A percentile compares a stretch with the other conserved stretches of the same genome.
phyloP scores from a whole-genome alignment of 2,113 vertebrate species.

The Tursiops truncatus region DNA sequence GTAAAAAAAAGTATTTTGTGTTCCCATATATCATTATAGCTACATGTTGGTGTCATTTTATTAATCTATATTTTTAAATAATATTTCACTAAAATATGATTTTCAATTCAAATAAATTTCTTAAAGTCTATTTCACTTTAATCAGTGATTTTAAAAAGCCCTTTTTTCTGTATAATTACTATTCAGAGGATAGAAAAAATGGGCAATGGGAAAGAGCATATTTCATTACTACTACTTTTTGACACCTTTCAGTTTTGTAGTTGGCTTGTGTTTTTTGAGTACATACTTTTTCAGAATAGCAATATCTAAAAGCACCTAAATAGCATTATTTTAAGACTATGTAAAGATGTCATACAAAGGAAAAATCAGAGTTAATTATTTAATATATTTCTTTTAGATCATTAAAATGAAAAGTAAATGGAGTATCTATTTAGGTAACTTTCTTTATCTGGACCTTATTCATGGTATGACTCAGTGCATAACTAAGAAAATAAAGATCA shows the following conservation, averaged over 20 bases:
- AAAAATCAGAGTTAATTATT: background rate
- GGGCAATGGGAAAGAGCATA: background rate
- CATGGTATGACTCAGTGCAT: background rate
- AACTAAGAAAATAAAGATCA: background rate
- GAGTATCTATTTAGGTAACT: background rate
- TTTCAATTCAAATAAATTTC: background rate
- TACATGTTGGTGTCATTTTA: background rate
- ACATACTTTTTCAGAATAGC: background rate
- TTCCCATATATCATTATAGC: background rate
- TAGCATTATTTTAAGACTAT: background rate
- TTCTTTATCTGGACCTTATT: background rate
- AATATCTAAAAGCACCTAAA: background rate
- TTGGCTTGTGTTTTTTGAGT: background rate
- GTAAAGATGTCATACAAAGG: background rate
- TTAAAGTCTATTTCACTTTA: background rate
- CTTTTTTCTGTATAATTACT: background rate
- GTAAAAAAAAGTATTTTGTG: background rate
- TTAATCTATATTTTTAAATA: background rate
- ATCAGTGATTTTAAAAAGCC: background rate
- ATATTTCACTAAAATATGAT: background rate
- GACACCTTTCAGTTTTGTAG: background rate
- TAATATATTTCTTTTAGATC: background rate
- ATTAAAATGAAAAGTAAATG: background rate
- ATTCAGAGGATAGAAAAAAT: background rate
- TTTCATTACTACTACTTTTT: background rate